A percentile compares a stretch with the other conserved stretches of the same genome.
These are phyloP conservation scores for Enteromius anoplus DNA, from an alignment of 2,797 vertebrate genomes.

Conservation along the genomic window DNA sequence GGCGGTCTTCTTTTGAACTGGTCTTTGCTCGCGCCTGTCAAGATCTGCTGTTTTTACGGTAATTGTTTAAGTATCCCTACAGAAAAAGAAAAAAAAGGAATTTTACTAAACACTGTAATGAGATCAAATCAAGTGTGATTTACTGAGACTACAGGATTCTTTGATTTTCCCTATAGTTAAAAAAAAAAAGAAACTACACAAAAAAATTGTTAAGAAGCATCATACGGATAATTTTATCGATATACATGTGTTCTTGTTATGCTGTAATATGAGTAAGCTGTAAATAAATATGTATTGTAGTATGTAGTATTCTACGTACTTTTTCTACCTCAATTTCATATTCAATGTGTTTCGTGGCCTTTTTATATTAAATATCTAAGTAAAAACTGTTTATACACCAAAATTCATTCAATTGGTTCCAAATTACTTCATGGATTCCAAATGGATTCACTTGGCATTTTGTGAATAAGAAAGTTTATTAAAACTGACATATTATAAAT, in stretches of 20 bases:
- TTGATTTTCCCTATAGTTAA: not conserved
- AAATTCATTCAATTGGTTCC: not conserved
- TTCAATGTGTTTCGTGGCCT: not conserved
- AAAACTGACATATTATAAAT: not conserved
- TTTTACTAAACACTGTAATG: not conserved
- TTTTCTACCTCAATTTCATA: not conserved
- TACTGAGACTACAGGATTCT: not conserved
- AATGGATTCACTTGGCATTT: not conserved
- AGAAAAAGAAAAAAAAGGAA: not conserved
- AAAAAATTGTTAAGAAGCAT: not conserved
- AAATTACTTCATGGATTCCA: not conserved
- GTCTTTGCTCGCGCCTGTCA: not conserved
- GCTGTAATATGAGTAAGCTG: not conserved
- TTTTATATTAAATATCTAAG: too few relatives aligned
- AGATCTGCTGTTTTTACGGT: not conserved
- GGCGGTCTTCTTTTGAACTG: not conserved
- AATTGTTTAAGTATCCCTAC: not conserved
- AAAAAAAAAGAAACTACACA: not conserved
- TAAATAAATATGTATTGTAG: not conserved
- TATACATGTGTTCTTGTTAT: not conserved
- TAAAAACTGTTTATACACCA: not conserved
- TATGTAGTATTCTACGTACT: not conserved
- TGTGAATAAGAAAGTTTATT: not conserved
- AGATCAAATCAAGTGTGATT: not conserved
- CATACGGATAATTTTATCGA: not conserved